These are phyloP conservation scores for Metaphire vulgaris DNA, from an alignment of 1,140 invertebrate genomes.

Conservation along the genomic window DNA sequence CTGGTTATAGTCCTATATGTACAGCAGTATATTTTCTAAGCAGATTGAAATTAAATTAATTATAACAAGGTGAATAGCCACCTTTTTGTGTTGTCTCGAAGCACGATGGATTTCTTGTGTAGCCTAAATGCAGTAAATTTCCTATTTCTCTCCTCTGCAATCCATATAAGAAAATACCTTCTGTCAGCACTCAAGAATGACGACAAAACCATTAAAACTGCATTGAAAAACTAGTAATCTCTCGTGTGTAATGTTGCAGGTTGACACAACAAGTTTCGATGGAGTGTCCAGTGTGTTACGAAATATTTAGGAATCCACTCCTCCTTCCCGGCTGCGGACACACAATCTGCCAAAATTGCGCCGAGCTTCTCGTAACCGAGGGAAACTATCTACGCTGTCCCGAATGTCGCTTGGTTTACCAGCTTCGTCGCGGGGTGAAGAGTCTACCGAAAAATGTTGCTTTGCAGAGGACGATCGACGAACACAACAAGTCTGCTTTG, in stretches of 20 bases:
- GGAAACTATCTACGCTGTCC: slow-evolving; percentile 24
- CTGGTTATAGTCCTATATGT: too few relatives aligned
- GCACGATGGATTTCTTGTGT: too few relatives aligned
- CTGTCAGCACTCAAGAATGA: too few relatives aligned
- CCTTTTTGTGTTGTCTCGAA: too few relatives aligned
- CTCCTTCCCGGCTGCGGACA: slow-evolving; percentile 25
- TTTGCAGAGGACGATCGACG: slow-evolving; percentile 23
- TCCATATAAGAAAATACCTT: too few relatives aligned
- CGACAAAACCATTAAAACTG: too few relatives aligned
- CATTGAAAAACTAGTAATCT: too few relatives aligned
- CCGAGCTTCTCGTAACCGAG: slow-evolving; percentile 22
- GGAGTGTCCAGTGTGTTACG: slow-evolving; percentile 28
- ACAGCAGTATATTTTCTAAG: too few relatives aligned
- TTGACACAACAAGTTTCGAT: slow-evolving; percentile 6
- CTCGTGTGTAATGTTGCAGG: not conserved
- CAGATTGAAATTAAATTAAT: too few relatives aligned
- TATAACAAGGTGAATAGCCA: too few relatives aligned
- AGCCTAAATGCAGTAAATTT: too few relatives aligned
- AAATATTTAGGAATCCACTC: slow-evolving; percentile 18
- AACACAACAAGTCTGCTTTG: not conserved
- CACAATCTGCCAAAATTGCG: slow-evolving; percentile 22
- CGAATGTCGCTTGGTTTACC: slow-evolving; percentile 24
- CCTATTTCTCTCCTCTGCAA: not conserved
- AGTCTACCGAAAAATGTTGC: slow-evolving; percentile 25
- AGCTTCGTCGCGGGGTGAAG: slow-evolving; percentile 18